Base-by-base conservation (phyloP, 2,113 vertebrate genomes). In the Cavia porcellus region DNA sequence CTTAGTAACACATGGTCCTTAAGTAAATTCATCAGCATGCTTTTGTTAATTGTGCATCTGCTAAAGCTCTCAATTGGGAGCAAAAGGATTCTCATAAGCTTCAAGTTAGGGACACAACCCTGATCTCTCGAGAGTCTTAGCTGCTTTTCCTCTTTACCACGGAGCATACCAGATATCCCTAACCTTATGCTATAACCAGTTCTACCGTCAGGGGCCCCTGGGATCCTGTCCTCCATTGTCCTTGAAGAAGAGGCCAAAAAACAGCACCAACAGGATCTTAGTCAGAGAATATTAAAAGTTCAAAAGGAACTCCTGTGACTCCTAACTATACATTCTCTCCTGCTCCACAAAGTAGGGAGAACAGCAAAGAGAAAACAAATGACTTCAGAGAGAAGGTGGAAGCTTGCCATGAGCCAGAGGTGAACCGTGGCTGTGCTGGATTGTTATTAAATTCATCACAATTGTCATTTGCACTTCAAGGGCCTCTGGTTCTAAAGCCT, bases 11-110 rank as follows among this genome's bases (percentile, higher is more conserved):
- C 59, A 95, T 62, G 12, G 97, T 81, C 95, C 97, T 90, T 97
- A 97, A 98, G 98, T 96, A 98, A 98, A 98, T 98, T 98, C 95
- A 98, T 97, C 96, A 98, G 89, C 96, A 94, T 22, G 93, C 95
- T 95, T 98, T 93, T 96, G 95, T 20, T 10, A 97, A 96, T 57
- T 96, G 82, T 97, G 42, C 89, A 95, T 98, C 98, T 98, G 96
- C 66, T 98, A 95, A 98, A 98, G 97, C 89, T 97, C 86, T 93
- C 91, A 85, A 98, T 80, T 74, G 97, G 96, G 97, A 98, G 82
- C 80, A 97, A 83, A 89, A 88, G 35, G 70, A 87, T 94, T 85
- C 92, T 97, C 81, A 72, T 79, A 94, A 96, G 81, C 81, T 66
- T 7, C 50, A 79, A 62, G 59, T 47, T 90, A 38, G 13, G 30